phyloP scores from a whole-genome alignment of 1,140 invertebrate species.

The Drosophila grimshawi region DNA sequence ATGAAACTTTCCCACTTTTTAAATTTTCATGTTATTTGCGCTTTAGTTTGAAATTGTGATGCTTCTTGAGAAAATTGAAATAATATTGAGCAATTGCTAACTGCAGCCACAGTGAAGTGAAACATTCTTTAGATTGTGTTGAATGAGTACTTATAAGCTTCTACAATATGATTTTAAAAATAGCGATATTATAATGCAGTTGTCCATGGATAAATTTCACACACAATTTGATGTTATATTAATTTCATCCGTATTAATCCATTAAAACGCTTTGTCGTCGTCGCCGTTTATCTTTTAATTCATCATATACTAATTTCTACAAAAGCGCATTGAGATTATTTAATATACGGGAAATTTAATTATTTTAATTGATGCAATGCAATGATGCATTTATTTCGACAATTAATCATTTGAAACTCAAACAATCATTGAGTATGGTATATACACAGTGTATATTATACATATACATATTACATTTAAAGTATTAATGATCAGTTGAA shows the following conservation, averaged over 20 bases:
- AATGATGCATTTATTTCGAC: conserved; percentile 23
- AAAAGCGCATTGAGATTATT: conserved; percentile 16
- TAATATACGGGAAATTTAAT: conserved; percentile 50
- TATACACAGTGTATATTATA: conserved; percentile 1
- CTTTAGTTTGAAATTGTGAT: too few relatives aligned
- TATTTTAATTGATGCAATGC: conserved; percentile 40
- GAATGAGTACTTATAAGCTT: background rate
- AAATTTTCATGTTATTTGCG: too few relatives aligned
- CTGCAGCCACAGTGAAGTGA: too few relatives aligned
- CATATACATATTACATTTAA: too few relatives aligned
- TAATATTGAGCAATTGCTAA: too few relatives aligned
- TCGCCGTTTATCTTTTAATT: background rate
- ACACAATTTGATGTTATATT: conserved; percentile 49
- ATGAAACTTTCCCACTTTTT: background rate
- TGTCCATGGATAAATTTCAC: conserved; percentile 20
- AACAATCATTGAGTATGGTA: conserved; percentile 14
- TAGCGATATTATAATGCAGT: background rate
- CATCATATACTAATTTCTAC: conserved; percentile 23
- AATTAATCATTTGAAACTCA: conserved; percentile 13
- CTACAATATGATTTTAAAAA: background rate
- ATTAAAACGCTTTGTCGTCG: background rate
- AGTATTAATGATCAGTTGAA: too few relatives aligned
- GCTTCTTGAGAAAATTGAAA: too few relatives aligned
- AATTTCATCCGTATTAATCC: conserved; percentile 67
- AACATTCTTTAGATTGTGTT: background rate